phyloP scores from a whole-genome alignment of 2,888 invertebrate genomes.

The Epirrita christyi region DNA sequence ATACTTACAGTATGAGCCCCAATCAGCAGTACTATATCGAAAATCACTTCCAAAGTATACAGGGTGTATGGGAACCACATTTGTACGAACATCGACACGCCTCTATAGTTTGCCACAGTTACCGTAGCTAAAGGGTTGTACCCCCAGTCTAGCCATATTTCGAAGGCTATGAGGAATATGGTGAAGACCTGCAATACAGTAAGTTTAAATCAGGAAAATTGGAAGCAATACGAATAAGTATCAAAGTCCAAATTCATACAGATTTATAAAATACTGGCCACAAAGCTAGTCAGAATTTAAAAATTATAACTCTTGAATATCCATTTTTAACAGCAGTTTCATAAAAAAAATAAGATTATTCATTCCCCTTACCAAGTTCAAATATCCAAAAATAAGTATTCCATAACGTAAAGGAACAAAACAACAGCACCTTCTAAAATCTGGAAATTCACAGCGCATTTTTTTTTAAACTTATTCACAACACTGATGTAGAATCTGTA shows the following conservation, averaged over 20 bases:
- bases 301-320: too few species aligned
- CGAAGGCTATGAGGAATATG: background rate
- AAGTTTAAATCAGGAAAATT: too few species aligned
- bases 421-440: conserved; percentile 53
- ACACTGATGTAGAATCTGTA: background rate
- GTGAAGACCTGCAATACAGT: background rate
- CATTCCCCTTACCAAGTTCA: conserved; percentile 43
- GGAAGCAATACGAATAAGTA: too few species aligned
- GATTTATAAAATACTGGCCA: too few species aligned
- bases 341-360: background rate
- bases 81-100: background rate
- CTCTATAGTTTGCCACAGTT: background rate
- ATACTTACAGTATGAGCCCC: background rate
- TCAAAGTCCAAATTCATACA: too few species aligned
- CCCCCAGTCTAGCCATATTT: background rate
- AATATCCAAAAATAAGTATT: conserved; percentile 53
- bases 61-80: background rate
- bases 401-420: conserved; percentile 59
- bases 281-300: too few species aligned
- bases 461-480: background rate
- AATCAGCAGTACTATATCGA: background rate
- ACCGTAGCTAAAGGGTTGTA: background rate
- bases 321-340: background rate
- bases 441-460: conserved; percentile 57
- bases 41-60: background rate